Evolutionary conservation across 2,888 invertebrate species (phyloP).

Genomic region (Steinernema scapterisci): DNA sequence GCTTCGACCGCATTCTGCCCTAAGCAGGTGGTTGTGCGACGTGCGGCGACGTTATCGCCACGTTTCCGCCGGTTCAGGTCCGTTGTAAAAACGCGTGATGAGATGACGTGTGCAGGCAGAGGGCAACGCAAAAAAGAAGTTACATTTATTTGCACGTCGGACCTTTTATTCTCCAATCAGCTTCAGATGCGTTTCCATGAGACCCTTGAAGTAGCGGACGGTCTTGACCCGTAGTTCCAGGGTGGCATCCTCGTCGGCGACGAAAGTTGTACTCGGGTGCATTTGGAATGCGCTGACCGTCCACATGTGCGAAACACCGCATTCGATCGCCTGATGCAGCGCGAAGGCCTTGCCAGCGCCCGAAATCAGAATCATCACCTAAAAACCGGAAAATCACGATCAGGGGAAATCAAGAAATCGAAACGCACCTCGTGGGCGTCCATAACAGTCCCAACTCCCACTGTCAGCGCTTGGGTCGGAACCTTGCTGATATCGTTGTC

Average conservation of each 20-base stretch:
- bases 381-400: conserved; percentile 48
- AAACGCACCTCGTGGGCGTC: conserved; percentile 85
- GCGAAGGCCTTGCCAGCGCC: conserved; percentile 95
- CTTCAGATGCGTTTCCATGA: conserved; percentile 67
- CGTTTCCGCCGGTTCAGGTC: too few relatives aligned
- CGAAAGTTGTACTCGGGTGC: conserved; percentile 86
- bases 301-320: conserved; percentile 99
- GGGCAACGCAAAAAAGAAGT: too few relatives aligned
- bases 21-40: too few relatives aligned
- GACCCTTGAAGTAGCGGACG: conserved; percentile 91
- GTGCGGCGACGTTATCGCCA: too few relatives aligned
- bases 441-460: conserved; percentile 98
- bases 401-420: neutral
- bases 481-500: conserved; percentile 90
- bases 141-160: neutral
- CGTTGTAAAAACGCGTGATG: too few relatives aligned
- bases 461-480: conserved; percentile 86
- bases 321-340: conserved; percentile 94
- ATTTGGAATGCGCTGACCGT: conserved; percentile 94
- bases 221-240: conserved; percentile 86
- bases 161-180: conserved; percentile 47
- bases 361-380: conserved; percentile 95
- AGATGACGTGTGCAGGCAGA: too few relatives aligned
- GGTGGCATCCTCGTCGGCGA: conserved; percentile 97
- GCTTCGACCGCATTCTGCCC: too few relatives aligned